Percentiles rank a stretch among this genome's conserved stretches.
phyloP scores from a whole-genome alignment of 2,113 vertebrate genomes.

The Cynopterus brachyotis region DNA sequence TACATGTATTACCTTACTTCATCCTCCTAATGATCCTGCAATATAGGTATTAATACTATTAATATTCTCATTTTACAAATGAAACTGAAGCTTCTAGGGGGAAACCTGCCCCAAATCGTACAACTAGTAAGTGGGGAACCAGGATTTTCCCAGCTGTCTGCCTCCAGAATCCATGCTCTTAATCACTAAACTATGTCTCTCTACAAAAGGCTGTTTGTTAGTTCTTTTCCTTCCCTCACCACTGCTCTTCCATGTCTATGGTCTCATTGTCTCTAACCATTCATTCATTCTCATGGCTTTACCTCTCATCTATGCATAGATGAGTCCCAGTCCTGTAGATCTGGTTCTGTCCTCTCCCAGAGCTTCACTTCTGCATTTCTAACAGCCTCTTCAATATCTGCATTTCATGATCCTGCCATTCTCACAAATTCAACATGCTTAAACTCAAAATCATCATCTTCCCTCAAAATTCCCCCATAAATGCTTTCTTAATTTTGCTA shows the following conservation, averaged over 20 bases:
- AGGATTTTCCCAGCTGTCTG: slow-evolving; percentile 30
- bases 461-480: slow-evolving; percentile 43
- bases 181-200: neutral
- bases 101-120: slow-evolving; percentile 16
- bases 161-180: neutral
- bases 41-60: neutral
- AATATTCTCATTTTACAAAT: slow-evolving; percentile 47
- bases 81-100: slow-evolving; percentile 1
- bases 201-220: slow-evolving; percentile 2
- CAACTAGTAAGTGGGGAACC: slow-evolving; percentile 40
- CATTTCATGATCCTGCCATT: neutral
- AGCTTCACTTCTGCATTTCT: neutral
- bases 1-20: slow-evolving; percentile 43
- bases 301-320: neutral
- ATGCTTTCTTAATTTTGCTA: slow-evolving; percentile 24
- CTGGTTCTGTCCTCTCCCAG: slow-evolving; percentile 6
- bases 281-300: slow-evolving; percentile 1
- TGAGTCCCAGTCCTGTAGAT: neutral
- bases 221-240: slow-evolving; percentile 7
- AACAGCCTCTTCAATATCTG: neutral
- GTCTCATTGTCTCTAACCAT: neutral
- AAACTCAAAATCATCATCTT: slow-evolving; percentile 41
- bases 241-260: neutral
- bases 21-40: slow-evolving; percentile 21
- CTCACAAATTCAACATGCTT: slow-evolving; percentile 13